Percentiles rank a stretch among this genome's conserved stretches.
phyloP scores from a whole-genome alignment of 2,797 vertebrate species.

The Coendou prehensilis region DNA sequence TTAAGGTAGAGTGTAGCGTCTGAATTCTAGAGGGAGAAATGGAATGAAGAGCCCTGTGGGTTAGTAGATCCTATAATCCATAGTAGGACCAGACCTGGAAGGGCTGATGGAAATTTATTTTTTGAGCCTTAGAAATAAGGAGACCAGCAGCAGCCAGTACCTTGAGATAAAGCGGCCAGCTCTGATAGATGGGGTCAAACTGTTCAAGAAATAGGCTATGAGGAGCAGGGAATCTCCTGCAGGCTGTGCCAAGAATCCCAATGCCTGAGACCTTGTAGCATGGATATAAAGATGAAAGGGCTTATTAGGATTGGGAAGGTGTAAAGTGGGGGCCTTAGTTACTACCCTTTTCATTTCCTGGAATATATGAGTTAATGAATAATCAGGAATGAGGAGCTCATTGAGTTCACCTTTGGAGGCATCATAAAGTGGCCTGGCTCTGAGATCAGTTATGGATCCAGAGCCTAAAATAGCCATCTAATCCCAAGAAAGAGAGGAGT shows the following conservation, averaged over 20 bases:
- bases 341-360: not conserved
- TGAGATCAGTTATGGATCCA: not conserved
- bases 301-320: not conserved
- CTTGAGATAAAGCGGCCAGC: not conserved
- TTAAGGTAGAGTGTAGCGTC: not conserved
- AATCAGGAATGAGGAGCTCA: not conserved
- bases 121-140: not conserved
- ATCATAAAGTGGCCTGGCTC: not conserved
- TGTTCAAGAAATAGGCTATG: not conserved
- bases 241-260: not conserved
- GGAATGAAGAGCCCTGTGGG: not conserved
- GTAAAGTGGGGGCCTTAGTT: not conserved
- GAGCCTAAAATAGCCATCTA: not conserved
- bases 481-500: not conserved
- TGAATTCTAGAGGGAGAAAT: not conserved
- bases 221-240: not conserved
- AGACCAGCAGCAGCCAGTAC: not conserved
- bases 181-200: not conserved
- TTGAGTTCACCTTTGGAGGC: not conserved
- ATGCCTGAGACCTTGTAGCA: not conserved
- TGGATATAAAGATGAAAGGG: not conserved
- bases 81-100: not conserved
- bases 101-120: not conserved
- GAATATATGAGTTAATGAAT: not conserved
- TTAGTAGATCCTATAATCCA: not conserved